A percentile compares a stretch with the other conserved stretches of the same genome.
Evolutionary conservation across 2,113 vertebrate genomes (phyloP).

Genomic region (Zapornia atra): DNA sequence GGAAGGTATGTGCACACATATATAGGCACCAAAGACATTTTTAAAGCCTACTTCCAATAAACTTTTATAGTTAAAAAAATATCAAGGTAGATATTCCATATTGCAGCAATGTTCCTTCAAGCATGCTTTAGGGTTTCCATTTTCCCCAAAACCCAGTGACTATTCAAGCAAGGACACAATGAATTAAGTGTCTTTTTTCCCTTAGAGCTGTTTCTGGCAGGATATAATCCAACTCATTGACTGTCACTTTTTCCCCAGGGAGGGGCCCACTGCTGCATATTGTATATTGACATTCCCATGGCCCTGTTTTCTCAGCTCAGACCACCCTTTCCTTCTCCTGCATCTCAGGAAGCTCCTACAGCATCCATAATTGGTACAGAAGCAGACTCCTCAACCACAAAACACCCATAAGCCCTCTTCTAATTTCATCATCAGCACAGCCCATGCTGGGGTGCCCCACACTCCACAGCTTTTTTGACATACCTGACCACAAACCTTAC

Average conservation of each 20-base stretch:
- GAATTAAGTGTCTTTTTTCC: background rate
- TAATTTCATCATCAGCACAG: background rate
- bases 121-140: background rate
- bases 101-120: background rate
- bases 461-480: background rate
- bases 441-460: background rate
- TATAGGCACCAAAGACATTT: background rate
- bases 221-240: background rate
- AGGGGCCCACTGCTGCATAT: background rate
- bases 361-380: background rate
- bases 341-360: background rate
- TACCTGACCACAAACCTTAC: background rate
- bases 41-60: background rate
- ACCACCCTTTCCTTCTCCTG: background rate
- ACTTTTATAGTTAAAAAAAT: background rate
- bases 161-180: background rate
- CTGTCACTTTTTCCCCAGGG: background rate
- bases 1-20: no score
- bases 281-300: background rate
- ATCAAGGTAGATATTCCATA: background rate
- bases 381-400: background rate
- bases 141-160: background rate
- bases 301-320: background rate
- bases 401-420: background rate
- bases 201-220: background rate